A percentile compares a stretch with the other conserved stretches of the same genome.
These are phyloP conservation scores for Mythimna loreyi DNA, from an alignment of 2,888 invertebrate species.

Conservation along the genomic window DNA sequence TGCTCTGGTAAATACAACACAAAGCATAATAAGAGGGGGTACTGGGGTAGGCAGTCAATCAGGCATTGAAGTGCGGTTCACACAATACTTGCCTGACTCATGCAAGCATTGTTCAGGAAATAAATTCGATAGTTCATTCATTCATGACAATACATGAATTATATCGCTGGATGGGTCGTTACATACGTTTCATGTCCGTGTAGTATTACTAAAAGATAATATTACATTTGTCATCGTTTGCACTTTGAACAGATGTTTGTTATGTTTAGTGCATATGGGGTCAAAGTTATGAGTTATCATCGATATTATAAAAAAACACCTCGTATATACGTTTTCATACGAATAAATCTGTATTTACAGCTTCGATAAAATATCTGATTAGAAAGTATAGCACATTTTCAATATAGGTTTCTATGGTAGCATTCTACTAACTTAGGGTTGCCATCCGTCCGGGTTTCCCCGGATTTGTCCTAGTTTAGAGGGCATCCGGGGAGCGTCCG, in stretches of 20 bases:
- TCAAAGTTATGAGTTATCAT: conserved; percentile 9
- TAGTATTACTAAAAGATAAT: conserved; percentile 13
- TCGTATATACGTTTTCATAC: too few species aligned
- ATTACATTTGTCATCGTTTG: conserved; percentile 35
- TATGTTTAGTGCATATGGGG: conserved; percentile 15
- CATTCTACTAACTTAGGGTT: too few species aligned
- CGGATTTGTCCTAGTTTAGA: too few species aligned
- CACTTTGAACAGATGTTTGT: conserved; percentile 40
- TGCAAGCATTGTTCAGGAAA: conserved; percentile 45
- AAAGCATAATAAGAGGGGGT: conserved; percentile 17
- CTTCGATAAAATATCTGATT: neutral
- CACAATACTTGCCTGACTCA: conserved; percentile 51
- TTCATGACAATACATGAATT: conserved; percentile 35
- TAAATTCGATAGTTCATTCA: conserved; percentile 41
- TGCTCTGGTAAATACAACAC: conserved; percentile 29
- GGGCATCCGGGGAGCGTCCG: too few species aligned
- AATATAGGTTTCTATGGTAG: too few species aligned
- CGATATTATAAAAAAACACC: too few species aligned
- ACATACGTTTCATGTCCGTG: conserved; percentile 16
- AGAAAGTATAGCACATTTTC: too few species aligned
- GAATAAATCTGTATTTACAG: neutral
- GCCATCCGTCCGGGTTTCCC: too few species aligned
- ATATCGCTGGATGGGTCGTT: conserved; percentile 4
- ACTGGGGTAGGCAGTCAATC: conserved; percentile 32
- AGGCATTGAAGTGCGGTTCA: conserved; percentile 28